These are phyloP conservation scores for Meiosimyza decipiens DNA, from an alignment of 2,888 invertebrate species.

Conservation along the genomic window DNA sequence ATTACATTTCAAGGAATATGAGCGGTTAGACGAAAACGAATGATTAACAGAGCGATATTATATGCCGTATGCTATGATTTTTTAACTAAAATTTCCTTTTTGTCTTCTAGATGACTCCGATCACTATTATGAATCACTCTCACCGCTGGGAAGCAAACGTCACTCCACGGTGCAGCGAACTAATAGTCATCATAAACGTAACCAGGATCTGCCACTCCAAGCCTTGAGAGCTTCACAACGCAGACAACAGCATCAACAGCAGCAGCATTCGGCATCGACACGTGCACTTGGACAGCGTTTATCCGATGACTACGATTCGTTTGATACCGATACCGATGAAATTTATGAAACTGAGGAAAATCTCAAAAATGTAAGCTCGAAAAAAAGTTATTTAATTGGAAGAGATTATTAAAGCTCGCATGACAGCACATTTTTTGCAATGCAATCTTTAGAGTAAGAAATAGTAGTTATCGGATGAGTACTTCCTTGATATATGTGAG, in stretches of 20 bases:
- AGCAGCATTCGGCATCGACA: conserved; percentile 56
- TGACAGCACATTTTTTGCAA: too few relatives aligned
- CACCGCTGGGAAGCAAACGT: conserved; percentile 59
- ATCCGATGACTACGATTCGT: conserved; percentile 77
- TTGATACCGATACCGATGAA: conserved; percentile 74
- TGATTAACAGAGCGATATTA: too few relatives aligned
- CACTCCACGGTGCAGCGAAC: conserved; percentile 43
- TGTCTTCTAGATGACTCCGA: conserved; percentile 74
- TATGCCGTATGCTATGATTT: too few relatives aligned
- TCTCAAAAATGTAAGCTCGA: conserved; percentile 57
- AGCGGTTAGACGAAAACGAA: too few relatives aligned
- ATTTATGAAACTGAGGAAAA: conserved; percentile 67
- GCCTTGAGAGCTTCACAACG: conserved; percentile 48
- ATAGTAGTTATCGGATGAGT: too few relatives aligned
- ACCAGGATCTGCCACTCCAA: conserved; percentile 47
- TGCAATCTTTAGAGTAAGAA: too few relatives aligned
- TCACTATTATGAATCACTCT: conserved; percentile 77
- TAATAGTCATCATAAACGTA: conserved; percentile 48
- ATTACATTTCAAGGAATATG: too few relatives aligned
- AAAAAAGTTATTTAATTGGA: neutral
- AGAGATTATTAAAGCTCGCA: too few relatives aligned
- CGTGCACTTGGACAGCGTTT: conserved; percentile 55
- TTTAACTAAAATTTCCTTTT: conserved; percentile 39
- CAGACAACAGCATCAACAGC: conserved; percentile 35
- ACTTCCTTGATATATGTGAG: too few relatives aligned